Percentiles rank a stretch among this genome's conserved stretches.
Conservation (phyloP, 1,140 invertebrate genomes). For the Drosophila sp. region DNA sequence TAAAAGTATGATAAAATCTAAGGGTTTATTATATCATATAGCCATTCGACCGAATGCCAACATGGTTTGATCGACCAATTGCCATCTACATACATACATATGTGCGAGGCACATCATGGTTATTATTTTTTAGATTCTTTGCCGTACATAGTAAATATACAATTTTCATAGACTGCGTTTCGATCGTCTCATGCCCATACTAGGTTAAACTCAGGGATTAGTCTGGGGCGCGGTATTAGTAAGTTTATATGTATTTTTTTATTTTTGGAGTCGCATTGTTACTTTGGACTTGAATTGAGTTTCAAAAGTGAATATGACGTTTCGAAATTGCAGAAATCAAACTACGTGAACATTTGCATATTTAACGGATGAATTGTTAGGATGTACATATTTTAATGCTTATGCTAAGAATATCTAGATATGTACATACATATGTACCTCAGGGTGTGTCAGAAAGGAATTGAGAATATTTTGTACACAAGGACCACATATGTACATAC, state of each 20-base stretch:
- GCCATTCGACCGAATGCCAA: too few species aligned
- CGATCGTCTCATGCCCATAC: constrained; percentile 29
- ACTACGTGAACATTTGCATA: constrained; percentile 51
- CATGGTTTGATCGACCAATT: too few species aligned
- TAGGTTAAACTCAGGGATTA: neutral
- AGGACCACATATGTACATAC: neutral
- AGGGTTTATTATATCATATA: neutral
- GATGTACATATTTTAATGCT: neutral
- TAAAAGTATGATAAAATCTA: neutral
- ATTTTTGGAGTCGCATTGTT: constrained; percentile 38
- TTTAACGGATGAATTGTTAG: constrained; percentile 16
- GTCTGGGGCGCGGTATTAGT: constrained; percentile 5
- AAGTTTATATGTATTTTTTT: constrained; percentile 26
- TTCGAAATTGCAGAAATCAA: constrained; percentile 56
- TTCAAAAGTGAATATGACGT: constrained; percentile 57
- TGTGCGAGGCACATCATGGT: too few species aligned
- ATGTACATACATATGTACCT: neutral
- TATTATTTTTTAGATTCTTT: too few species aligned
- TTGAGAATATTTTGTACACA: neutral
- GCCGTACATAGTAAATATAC: neutral
- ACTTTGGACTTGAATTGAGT: constrained; percentile 57
- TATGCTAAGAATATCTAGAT: neutral
- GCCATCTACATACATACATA: too few species aligned
- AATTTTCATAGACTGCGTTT: constrained; percentile 19
- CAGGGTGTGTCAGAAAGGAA: neutral